phyloP scores from a whole-genome alignment of 2,797 vertebrate genomes.

The Gorsachius magnificus region DNA sequence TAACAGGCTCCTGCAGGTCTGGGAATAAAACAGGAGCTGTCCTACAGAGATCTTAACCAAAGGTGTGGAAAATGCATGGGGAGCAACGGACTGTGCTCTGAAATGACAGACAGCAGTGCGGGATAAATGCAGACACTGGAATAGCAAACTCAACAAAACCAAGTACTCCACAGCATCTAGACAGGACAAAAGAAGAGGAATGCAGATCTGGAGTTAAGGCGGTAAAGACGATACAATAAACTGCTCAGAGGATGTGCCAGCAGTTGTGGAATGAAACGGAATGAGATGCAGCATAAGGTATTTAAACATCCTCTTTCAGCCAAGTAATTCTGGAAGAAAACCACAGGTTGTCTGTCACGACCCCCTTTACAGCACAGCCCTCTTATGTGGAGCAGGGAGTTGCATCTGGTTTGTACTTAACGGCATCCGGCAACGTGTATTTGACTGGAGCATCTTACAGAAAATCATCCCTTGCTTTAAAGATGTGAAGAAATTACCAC shows the following conservation, averaged over 20 bases:
- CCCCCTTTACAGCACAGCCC: background rate
- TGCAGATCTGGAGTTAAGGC: background rate
- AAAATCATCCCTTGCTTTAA: conserved; percentile 17
- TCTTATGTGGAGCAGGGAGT: background rate
- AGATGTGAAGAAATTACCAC: conserved; percentile 11
- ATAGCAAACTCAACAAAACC: background rate
- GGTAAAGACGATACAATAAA: background rate
- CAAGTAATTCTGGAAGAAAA: conserved; percentile 48
- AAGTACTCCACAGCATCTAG: background rate
- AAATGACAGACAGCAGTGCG: background rate
- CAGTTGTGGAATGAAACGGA: background rate
- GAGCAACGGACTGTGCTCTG: background rate
- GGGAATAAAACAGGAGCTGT: conserved; percentile 20
- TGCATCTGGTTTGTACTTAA: conserved; percentile 37
- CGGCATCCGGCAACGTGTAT: background rate
- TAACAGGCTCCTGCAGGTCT: background rate
- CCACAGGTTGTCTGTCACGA: background rate
- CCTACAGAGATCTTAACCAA: background rate
- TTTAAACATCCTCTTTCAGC: conserved; percentile 13
- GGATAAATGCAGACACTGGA: background rate
- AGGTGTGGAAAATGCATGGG: background rate
- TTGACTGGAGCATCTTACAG: conserved; percentile 17
- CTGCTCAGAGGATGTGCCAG: background rate
- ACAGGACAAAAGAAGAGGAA: background rate
- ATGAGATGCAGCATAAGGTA: conserved; percentile 9